A percentile compares a stretch with the other conserved stretches of the same genome.
phyloP scores from a whole-genome alignment of 2,888 invertebrate species.

The Platycnemis pennipes region DNA sequence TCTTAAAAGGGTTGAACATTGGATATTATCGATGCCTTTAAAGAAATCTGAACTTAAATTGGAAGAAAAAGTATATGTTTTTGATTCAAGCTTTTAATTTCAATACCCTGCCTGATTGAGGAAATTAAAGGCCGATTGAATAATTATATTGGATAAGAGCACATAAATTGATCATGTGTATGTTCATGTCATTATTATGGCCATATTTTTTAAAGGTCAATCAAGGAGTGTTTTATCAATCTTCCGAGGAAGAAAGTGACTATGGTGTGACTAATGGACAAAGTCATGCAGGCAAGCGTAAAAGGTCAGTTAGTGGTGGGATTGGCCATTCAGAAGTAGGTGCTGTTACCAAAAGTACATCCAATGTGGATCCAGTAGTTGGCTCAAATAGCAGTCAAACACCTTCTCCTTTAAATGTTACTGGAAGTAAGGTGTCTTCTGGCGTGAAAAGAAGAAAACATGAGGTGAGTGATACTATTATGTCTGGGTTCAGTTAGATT shows the following conservation, averaged over 20 bases:
- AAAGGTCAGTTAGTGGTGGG: constrained; percentile 50
- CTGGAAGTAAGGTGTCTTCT: neutral
- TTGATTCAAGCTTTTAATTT: too few relatives aligned
- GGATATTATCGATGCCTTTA: too few relatives aligned
- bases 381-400: neutral
- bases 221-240: constrained; percentile 50
- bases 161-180: too few relatives aligned
- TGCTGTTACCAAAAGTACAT: neutral
- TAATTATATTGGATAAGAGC: too few relatives aligned
- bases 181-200: too few relatives aligned
- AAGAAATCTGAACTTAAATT: too few relatives aligned
- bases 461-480: constrained; percentile 13
- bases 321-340: neutral
- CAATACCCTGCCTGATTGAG: too few relatives aligned
- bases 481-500: too few relatives aligned
- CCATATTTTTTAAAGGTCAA: constrained; percentile 46
- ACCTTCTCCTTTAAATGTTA: neutral
- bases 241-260: constrained; percentile 18
- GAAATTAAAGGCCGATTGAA: too few relatives aligned
- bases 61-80: too few relatives aligned
- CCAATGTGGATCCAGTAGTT: neutral
- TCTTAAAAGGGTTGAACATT: too few relatives aligned
- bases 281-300: constrained; percentile 13
- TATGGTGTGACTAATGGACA: constrained; percentile 37
- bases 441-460: constrained; percentile 20